Base-by-base conservation (phyloP, 1,140 invertebrate species). In the Drosophila ambigua region DNA sequence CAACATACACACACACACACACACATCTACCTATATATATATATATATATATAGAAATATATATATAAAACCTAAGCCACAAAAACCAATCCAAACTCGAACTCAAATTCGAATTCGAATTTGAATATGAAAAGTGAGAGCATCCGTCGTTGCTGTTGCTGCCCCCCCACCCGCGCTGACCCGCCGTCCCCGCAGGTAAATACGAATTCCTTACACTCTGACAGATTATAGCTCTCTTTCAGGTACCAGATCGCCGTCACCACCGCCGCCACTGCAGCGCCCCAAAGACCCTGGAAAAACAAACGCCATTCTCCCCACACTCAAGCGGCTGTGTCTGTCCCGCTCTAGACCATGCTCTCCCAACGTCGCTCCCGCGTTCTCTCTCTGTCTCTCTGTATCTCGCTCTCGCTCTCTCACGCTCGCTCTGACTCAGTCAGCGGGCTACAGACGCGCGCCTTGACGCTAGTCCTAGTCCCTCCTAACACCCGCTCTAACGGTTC, bases 111-210 rank as follows among this genome's bases (percentile, higher is more conserved):
- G 23, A 24, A 24, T 28, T 6, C 2, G 26, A 28, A 28, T 28
- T 2, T 2, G 35, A 39, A 39, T 39, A 39, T 39, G 35, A 39
- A 39, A 39, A 39, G 35, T 11, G 35, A 39, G 35, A 39, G 35
- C 35, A 39, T 39, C 35, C 35, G 35, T 39, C 35, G 35, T 39
- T 39, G 35, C 11, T 39, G 35, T 39, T 13, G 35, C 35, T 13
- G 35, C 35, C 5, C 23, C 23, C 23, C 11, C 35, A 20, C 20
- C 20, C 20, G 1, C 3, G 31, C 31, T 31, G 8, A 28, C 31
- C 31, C 68, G 68, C 53, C 68, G 52, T 49, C 54, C 41, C 35
- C 54, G 53, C 81, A 85, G 81, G 81, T 85, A 85, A 85, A 85
- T 85, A 87, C 59, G 31, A 52, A 58, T 51, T 13, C 52, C 26